Conservation (phyloP, 53 echinoderm and acorn worm species). For the Hippasteria phrygiana region DNA sequence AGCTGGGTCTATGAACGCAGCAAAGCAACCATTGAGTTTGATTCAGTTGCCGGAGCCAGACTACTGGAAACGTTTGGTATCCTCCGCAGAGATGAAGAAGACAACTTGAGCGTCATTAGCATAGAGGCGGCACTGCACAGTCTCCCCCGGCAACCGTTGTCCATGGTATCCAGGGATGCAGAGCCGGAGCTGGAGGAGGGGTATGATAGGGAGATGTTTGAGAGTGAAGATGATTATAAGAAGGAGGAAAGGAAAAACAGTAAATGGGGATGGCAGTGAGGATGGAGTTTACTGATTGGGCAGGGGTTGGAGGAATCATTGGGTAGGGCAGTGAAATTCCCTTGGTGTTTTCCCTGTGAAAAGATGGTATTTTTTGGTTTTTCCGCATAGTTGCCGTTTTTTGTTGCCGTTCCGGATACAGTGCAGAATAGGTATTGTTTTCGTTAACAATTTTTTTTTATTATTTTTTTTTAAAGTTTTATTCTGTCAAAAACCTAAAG, state of each 20-base stretch:
- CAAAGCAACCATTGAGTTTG: conserved; percentile 79
- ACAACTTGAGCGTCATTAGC: conserved; percentile 74
- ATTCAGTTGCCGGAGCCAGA: conserved; percentile 72
- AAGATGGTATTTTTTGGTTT: no score
- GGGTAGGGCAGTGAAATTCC: no score
- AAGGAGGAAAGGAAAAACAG: conserved; percentile 84
- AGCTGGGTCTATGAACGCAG: conserved; percentile 85
- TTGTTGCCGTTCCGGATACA: no score
- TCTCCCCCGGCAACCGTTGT: conserved; percentile 81
- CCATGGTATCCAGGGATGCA: conserved; percentile 85
- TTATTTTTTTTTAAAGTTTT: no score
- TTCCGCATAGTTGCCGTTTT: no score
- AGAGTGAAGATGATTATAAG: conserved; percentile 83
- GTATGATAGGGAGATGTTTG: conserved; percentile 85
- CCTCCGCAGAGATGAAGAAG: conserved; percentile 74
- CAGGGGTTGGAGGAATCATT: neutral
- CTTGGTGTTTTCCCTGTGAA: no score
- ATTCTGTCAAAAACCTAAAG: no score
- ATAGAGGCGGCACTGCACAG: conserved; percentile 80
- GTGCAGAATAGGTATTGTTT: no score
- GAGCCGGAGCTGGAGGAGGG: conserved; percentile 93
- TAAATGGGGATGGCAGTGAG: conserved; percentile 84
- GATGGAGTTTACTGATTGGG: neutral
- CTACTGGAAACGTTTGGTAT: conserved; percentile 85
- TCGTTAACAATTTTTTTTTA: no score